These are phyloP conservation scores for Dendrolimus pini DNA, from an alignment of 2,888 invertebrate species.

Conservation along the genomic window DNA sequence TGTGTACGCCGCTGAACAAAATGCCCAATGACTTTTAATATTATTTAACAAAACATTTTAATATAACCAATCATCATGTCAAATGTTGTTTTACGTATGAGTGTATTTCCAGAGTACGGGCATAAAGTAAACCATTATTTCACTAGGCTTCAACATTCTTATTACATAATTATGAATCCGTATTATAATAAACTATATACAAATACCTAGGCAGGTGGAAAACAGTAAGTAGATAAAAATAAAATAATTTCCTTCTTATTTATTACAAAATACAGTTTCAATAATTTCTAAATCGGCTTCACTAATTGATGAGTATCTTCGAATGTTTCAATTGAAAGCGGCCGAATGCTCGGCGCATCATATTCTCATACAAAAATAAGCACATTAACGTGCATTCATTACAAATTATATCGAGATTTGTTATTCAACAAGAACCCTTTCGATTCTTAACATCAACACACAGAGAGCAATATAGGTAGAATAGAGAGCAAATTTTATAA, in stretches of 20 bases:
- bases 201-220: background rate
- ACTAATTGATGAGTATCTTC: slow-evolving; percentile 6
- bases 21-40: too few relatives aligned
- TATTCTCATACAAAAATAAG: slow-evolving; percentile 26
- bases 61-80: too few relatives aligned
- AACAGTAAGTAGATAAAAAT: background rate
- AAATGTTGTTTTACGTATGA: too few relatives aligned
- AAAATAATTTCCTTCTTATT: background rate
- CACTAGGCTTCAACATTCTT: background rate
- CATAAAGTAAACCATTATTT: background rate
- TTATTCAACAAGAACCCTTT: slow-evolving; percentile 3
- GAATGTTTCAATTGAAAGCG: slow-evolving; percentile 1
- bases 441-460: slow-evolving; percentile 25
- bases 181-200: background rate
- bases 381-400: slow-evolving; percentile 19
- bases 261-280: background rate
- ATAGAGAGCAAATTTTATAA: slow-evolving; percentile 55
- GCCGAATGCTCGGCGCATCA: background rate
- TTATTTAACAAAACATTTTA: too few relatives aligned
- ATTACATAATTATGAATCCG: background rate
- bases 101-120: too few relatives aligned
- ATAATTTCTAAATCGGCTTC: slow-evolving; percentile 1
- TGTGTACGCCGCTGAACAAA: too few relatives aligned
- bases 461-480: slow-evolving; percentile 47
- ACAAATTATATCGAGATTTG: slow-evolving; percentile 7